Evolutionary conservation across 2,888 invertebrate genomes (phyloP), one percentile per base, ranked within the genome.

Genomic region (Hydropsyche betteni): DNA sequence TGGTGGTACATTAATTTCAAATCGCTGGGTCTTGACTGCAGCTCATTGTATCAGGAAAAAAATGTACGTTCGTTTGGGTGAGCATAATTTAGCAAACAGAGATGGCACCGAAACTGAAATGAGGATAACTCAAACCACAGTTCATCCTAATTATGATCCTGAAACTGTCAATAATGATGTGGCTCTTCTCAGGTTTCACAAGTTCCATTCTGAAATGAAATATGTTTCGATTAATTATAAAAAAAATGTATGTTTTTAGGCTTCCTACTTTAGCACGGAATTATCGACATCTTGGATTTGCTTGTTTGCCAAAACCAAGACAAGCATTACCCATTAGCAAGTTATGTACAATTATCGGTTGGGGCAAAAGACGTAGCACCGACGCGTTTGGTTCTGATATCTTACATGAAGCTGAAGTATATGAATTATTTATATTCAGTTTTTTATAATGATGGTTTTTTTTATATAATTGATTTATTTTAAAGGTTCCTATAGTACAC

Each of bases 101-200:
- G 94, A 94, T 82, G 92, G 91, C 8, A 91, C 93, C 0, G 96
- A 97, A 84, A 83, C 92, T 78, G 94, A 94, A 83, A 89, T 94
- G 84, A 89, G 90, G 81, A 92, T 93, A 77, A 89, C 90, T 8
- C 91, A 92, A 80, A 91, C 92, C 73, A 92, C 92, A 81, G 90
- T 93, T 55, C 97, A 98, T 85, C 95, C 96, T 0, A 89, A 90
- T 77, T 97, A 96, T 84, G 94, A 97, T 83, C 91, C 92, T 73
- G 91, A 93, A 80, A 97, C 96, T 0, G 96, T 97, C 51, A 94
- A 97, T 83, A 96, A 96, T 83, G 98, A 98, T 83, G 93, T 98
- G 71, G 97, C 97, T 2, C 86, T 98, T 81, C 85, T 98, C 75
- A 90, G 93, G 90, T 90, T 44, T 10, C 10, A 44, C 6, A 44